Evolutionary conservation across 1,140 invertebrate species (phyloP), one percentile per base, ranked within the genome.

Genomic region (Cydia splendana): DNA sequence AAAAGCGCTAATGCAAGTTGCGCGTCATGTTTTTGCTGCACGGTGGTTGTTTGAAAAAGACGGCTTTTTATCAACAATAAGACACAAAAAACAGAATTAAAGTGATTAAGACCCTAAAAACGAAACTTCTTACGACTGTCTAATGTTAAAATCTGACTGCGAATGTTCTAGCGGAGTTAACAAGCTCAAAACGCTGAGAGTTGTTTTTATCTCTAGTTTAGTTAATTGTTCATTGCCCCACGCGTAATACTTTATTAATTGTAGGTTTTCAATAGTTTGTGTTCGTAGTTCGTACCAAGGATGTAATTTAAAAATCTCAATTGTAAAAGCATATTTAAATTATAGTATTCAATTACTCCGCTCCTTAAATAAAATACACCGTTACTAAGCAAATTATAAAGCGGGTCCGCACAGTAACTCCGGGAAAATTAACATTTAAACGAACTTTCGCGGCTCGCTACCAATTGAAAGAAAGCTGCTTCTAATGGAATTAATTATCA

Each of bases 361-460:
- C 13, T 71, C 34, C 67, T 71, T 71, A 38, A 71, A 71, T 71
- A 38, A 71, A 71, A 20, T 53, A 53, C 34, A 71, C 38, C 15
- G 67, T 71, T 71, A 71, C 67, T n/a, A 9, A 10, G 67, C 30
- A 71, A 69, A 71, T 71, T 71, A 71, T 71, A 71, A 30, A 71
- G 30, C 67, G 34, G 15, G 34, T 42, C 34, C 38, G 30, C 4
- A 9, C 18, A 20, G 57, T 24, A 71, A 71, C 67, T 71, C 67
- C 9, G 75, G 75, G 77, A 57, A 77, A 80, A 82, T 80, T 80
- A 75, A 53, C 76, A 79, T 82, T 79, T 80, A 79, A 82, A 82
- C 80, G 77, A 78, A 79, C 71, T 76, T 77, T 75, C 75, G 77
- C 75, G 65, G 67, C 65, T 34, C 24, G 65, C 67, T 38, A 38